Conservation (phyloP, 2,888 invertebrate genomes). For the Microctonus hyperodae region DNA sequence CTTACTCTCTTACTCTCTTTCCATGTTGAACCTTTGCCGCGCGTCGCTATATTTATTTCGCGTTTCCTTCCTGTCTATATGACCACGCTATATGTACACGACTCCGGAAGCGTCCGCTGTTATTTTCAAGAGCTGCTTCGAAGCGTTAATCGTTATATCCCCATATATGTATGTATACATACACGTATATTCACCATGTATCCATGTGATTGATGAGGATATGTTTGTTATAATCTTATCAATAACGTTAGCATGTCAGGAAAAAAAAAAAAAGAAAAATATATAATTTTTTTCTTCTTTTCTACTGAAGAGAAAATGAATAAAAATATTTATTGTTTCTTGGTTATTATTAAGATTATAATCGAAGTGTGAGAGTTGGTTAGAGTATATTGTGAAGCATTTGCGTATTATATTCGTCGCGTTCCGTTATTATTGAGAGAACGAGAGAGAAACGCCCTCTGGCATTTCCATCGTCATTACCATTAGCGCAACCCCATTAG, state of each 20-base stretch:
- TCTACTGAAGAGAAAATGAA: not conserved
- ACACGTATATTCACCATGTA: too few species aligned
- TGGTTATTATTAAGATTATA: not conserved
- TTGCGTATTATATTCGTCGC: constrained; percentile 5
- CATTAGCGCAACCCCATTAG: constrained; percentile 32
- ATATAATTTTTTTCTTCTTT: not conserved
- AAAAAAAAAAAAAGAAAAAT: not conserved
- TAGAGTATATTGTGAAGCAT: constrained; percentile 21
- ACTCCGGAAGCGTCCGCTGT: constrained; percentile 43
- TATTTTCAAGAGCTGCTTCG: constrained; percentile 38
- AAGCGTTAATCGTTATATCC: constrained; percentile 41
- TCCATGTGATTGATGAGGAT: constrained; percentile 3
- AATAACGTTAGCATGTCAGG: not conserved
- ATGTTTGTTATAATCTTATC: not conserved
- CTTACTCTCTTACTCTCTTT: constrained; percentile 28
- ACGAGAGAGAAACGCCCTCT: constrained; percentile 26
- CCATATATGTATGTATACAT: constrained; percentile 16
- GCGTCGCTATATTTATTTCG: constrained; percentile 62
- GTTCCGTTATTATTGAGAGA: constrained; percentile 22
- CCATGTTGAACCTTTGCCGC: constrained; percentile 38
- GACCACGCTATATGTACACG: constrained; percentile 33
- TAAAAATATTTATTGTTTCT: not conserved
- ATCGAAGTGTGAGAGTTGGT: constrained; percentile 23
- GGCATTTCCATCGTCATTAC: constrained; percentile 30
- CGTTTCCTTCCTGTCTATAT: constrained; percentile 61